These are phyloP conservation scores for Pardalotus punctatus DNA, from an alignment of 2,113 vertebrate species.

Conservation along the genomic window DNA sequence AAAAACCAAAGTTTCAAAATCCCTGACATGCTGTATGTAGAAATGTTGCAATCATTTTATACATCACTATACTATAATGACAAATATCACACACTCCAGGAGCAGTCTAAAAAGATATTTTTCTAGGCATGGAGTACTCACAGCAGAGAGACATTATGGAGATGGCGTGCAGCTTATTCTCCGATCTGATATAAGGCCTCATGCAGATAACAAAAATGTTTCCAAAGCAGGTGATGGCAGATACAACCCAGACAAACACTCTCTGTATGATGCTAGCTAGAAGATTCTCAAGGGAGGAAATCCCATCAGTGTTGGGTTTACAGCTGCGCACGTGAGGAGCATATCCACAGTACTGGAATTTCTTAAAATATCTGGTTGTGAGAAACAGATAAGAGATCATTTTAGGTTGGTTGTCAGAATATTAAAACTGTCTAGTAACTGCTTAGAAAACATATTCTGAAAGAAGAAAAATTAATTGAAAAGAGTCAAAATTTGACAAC, in stretches of 20 bases:
- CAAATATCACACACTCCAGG: accelerated
- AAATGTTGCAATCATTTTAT: not conserved
- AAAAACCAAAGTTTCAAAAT: not conserved
- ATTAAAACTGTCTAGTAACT: not conserved
- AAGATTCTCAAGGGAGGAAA: slow-evolving; percentile 94
- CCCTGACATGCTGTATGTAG: not conserved
- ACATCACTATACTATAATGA: not conserved
- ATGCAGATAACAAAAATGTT: slow-evolving; percentile 97
- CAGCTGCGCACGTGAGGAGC: slow-evolving; percentile 95
- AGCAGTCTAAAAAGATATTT: not conserved
- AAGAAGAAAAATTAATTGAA: not conserved
- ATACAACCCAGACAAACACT: slow-evolving; percentile 98
- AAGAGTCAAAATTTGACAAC: not conserved
- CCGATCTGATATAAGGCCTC: slow-evolving; percentile 91
- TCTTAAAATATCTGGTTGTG: slow-evolving; percentile 90
- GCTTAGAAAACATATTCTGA: not conserved
- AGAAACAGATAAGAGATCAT: not conserved
- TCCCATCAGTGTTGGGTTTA: slow-evolving; percentile 95
- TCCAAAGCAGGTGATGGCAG: slow-evolving; percentile 91
- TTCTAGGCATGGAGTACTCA: slow-evolving; percentile 74
- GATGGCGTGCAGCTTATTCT: slow-evolving; percentile 93
- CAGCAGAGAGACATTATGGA: slow-evolving; percentile 98
- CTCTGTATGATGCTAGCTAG: slow-evolving; percentile 92
- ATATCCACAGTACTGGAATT: slow-evolving; percentile 96
- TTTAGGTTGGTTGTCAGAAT: not conserved